Evolutionary conservation across 2,113 vertebrate species (phyloP).

Genomic region (Lipophrys pholis): DNA sequence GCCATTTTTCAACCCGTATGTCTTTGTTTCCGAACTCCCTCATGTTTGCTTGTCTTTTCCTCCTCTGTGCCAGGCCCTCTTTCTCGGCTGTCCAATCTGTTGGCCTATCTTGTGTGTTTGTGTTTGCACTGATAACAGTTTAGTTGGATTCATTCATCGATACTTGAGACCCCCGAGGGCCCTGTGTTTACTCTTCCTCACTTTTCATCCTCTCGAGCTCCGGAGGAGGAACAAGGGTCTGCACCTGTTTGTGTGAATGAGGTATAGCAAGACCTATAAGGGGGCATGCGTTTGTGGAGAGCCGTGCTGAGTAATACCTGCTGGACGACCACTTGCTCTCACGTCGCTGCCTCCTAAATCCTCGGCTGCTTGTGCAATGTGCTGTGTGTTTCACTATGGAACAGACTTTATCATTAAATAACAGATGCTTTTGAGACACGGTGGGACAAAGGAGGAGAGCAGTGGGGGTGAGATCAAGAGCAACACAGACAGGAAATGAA

Average conservation of each 20-base stretch:
- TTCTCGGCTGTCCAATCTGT: constrained; percentile 46
- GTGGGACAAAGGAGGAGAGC: constrained; percentile 1
- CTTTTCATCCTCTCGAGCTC: constrained; percentile 39
- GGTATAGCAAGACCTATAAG: background rate
- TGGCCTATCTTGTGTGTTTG: constrained; percentile 59
- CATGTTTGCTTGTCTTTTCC: constrained; percentile 12
- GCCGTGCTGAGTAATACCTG: constrained; percentile 2
- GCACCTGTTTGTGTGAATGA: constrained; percentile 47
- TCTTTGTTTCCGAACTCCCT: constrained; percentile 6
- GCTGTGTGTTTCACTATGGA: constrained; percentile 19
- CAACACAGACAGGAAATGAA: constrained; percentile 34
- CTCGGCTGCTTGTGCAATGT: constrained; percentile 34
- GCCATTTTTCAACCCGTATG: background rate
- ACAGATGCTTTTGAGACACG: constrained; percentile 24
- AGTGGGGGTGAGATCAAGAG: constrained; percentile 10
- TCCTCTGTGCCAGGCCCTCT: background rate
- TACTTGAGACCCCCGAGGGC: constrained; percentile 62
- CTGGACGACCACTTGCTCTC: constrained; percentile 41
- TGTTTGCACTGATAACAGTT: constrained; percentile 73
- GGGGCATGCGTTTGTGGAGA: constrained; percentile 4
- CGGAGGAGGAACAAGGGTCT: constrained; percentile 13
- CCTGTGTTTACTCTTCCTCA: constrained; percentile 55
- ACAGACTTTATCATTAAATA: constrained; percentile 41
- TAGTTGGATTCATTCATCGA: constrained; percentile 63
- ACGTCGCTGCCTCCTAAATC: constrained; percentile 35